Evolutionary conservation across 1,140 invertebrate genomes (phyloP).

Genomic region (Drosophila tropicalis): DNA sequence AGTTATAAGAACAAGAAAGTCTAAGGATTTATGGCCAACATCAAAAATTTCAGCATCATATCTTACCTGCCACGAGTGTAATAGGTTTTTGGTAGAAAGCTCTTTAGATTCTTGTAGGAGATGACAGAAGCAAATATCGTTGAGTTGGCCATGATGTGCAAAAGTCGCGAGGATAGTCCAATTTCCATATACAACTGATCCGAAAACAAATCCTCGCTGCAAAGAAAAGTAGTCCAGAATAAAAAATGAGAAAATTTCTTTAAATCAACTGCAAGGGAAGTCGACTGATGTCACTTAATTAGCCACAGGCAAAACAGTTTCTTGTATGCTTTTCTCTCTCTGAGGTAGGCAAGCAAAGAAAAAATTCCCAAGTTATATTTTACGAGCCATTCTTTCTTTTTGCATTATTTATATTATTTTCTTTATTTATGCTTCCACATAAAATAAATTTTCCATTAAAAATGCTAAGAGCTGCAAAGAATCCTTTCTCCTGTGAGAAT

Average conservation of each 20-base stretch:
- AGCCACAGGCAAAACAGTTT: slow-evolving; percentile 2
- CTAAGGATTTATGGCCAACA: slow-evolving; percentile 1
- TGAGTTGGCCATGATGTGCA: slow-evolving; percentile 81
- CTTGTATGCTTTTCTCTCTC: too few species aligned
- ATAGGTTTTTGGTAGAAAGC: slow-evolving; percentile 84
- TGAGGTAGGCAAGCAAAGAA: neutral
- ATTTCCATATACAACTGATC: slow-evolving; percentile 83
- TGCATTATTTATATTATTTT: slow-evolving; percentile 62
- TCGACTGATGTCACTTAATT: slow-evolving; percentile 17
- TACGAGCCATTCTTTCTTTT: slow-evolving; percentile 60
- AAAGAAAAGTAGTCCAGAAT: slow-evolving; percentile 16
- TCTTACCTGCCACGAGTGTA: slow-evolving; percentile 83
- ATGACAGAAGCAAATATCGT: slow-evolving; percentile 83
- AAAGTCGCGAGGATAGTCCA: slow-evolving; percentile 65
- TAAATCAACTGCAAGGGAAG: slow-evolving; percentile 40
- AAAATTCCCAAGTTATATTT: slow-evolving; percentile 55
- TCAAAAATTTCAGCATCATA: neutral
- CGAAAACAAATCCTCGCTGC: slow-evolving; percentile 81
- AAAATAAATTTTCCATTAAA: slow-evolving; percentile 78
- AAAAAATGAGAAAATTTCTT: slow-evolving; percentile 65
- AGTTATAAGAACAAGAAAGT: neutral
- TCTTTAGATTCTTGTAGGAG: slow-evolving; percentile 85
- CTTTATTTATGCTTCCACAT: slow-evolving; percentile 72
- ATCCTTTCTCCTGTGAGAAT: neutral
- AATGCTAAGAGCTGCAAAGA: neutral